phyloP scores from a whole-genome alignment of 2,113 vertebrate species.

The Hippocampus guttulatus region DNA sequence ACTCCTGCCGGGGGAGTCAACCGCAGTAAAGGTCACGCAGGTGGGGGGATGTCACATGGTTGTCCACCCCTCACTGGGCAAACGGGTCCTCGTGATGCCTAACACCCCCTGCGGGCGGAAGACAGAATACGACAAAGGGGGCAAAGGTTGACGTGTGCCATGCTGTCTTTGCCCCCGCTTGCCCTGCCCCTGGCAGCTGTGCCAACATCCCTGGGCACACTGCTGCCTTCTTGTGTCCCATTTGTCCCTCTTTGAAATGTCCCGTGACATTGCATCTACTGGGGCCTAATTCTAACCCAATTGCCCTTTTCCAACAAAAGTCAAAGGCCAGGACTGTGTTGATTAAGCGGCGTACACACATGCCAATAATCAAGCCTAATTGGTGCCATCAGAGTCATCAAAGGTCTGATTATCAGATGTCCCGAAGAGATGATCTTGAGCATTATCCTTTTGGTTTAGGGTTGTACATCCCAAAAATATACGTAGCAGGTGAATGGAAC shows the following conservation, averaged over 20 bases:
- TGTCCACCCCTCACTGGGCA: conserved; percentile 60
- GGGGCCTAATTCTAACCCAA: too few species aligned
- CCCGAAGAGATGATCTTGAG: too few species aligned
- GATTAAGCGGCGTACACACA: too few species aligned
- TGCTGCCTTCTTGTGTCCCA: conserved; percentile 54
- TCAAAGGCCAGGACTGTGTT: too few species aligned
- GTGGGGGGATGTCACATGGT: conserved; percentile 71
- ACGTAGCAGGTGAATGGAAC: too few species aligned
- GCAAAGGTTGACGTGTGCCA: conserved; percentile 64
- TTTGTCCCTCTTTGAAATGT: conserved; percentile 41
- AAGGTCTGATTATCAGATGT: too few species aligned
- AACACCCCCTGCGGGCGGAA: conserved; percentile 49
- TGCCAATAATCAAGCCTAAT: too few species aligned
- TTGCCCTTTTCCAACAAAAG: too few species aligned
- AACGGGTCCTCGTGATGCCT: conserved; percentile 52
- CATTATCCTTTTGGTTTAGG: too few species aligned
- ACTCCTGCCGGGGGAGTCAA: conserved; percentile 66
- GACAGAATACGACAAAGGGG: conserved; percentile 27
- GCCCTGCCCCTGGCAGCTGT: conserved; percentile 45
- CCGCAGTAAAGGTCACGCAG: conserved; percentile 75
- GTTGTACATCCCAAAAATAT: too few species aligned
- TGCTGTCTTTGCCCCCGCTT: conserved; percentile 53
- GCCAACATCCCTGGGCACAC: conserved; percentile 43
- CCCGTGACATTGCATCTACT: conserved; percentile 34
- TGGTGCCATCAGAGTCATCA: too few species aligned